Evolutionary conservation across 2,113 vertebrate species (phyloP).

Genomic region (Catharus fuscescens): DNA sequence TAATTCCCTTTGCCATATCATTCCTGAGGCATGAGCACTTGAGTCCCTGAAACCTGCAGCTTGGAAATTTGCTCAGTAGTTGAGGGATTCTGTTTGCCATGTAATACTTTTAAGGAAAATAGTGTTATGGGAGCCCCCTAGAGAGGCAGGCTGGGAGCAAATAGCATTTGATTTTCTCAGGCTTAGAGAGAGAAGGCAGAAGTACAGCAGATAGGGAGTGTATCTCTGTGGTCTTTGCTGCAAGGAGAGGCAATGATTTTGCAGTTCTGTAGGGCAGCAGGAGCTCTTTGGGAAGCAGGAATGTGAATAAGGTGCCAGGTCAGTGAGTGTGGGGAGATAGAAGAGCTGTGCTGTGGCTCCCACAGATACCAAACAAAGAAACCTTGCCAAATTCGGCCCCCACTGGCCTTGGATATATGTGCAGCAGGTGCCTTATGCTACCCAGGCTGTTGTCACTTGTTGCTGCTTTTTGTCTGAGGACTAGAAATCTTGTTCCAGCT

Average conservation of each 20-base stretch:
- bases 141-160: background rate
- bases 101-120: background rate
- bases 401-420: fast-evolving
- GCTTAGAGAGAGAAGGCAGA: background rate
- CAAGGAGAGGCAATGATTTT: background rate
- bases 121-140: background rate
- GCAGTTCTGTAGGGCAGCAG: background rate
- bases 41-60: background rate
- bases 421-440: background rate
- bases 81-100: background rate
- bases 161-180: background rate
- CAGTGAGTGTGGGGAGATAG: background rate
- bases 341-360: background rate
- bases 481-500: background rate
- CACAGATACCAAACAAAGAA: background rate
- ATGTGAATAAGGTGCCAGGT: background rate
- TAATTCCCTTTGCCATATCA: background rate
- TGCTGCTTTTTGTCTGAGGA: background rate
- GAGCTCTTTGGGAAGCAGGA: background rate
- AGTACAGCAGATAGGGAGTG: background rate
- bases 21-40: background rate
- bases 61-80: background rate
- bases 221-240: background rate
- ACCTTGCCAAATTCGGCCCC: background rate
- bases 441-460: background rate